phyloP scores from a whole-genome alignment of 2,888 invertebrate genomes.

The Meliscaeva auricollis region DNA sequence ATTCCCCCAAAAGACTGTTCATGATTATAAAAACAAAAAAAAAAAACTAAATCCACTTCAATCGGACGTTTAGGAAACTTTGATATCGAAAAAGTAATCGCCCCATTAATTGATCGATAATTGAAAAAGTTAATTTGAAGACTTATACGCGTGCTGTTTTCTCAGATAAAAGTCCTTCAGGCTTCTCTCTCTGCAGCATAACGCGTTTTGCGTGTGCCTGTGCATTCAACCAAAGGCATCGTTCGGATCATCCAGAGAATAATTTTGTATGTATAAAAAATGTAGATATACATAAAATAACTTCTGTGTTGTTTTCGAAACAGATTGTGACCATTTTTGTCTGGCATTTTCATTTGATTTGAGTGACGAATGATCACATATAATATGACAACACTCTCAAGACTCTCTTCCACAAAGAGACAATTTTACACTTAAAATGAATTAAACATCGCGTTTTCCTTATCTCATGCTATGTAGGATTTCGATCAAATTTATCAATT shows the following conservation, averaged over 20 bases:
- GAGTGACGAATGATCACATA: slow-evolving; percentile 61
- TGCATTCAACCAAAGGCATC: not conserved
- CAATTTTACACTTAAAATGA: slow-evolving; percentile 62
- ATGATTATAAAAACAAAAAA: not conserved
- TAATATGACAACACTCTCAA: slow-evolving; percentile 66
- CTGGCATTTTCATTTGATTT: slow-evolving; percentile 37
- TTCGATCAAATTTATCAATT: slow-evolving; percentile 74
- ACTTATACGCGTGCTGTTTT: slow-evolving; percentile 76
- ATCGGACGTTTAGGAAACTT: slow-evolving; percentile 12
- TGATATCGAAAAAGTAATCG: slow-evolving; percentile 66
- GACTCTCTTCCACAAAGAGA: not conserved
- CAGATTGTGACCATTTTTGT: slow-evolving; percentile 51
- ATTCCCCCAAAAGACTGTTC: slow-evolving; percentile 30
- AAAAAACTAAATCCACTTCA: not conserved
- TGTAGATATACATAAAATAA: no score
- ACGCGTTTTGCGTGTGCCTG: slow-evolving; percentile 24
- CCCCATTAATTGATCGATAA: slow-evolving; percentile 77
- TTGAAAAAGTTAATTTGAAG: slow-evolving; percentile 78
- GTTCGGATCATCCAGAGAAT: not conserved
- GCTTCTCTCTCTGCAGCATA: not conserved
- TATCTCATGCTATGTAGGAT: slow-evolving; percentile 67
- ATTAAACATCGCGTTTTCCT: slow-evolving; percentile 71
- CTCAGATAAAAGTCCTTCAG: slow-evolving; percentile 62
- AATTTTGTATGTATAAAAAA: not conserved
- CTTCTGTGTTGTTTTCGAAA: not conserved